Evolutionary conservation across 2,888 invertebrate genomes (phyloP), one percentile per base, ranked within the genome.

Genomic region (Lottia gigantea): DNA sequence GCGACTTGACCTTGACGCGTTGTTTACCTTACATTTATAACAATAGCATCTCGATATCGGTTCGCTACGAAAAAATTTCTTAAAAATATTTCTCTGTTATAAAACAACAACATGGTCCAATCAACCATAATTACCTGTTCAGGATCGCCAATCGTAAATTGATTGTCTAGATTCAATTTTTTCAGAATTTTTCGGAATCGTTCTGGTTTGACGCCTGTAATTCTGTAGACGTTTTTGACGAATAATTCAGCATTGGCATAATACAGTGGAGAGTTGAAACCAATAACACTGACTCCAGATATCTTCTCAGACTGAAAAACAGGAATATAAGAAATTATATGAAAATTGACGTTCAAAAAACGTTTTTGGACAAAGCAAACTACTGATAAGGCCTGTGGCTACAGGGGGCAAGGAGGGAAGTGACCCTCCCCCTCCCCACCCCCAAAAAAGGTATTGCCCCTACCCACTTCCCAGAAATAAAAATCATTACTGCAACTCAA

Each of bases 241-340:
- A 90, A 90, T 63, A 86, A 74, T 64, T 90, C 89, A 1, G 86
- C 87, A 74, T 90, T 90, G 7, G 90, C 89, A 81, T 87, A 90
- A 69, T 90, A 88, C 8, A 90, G 79, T 6, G 90, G 89, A 15
- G 89, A 85, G 69, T 89, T 88, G 79, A 89, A 89, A 7, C 89
- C 86, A 74, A 90, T 87, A 16, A 90, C 86, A 71, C 88, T 87
- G 16, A 89, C 85, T 8, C 88, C 88, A 65, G 83, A 77, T 31
- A 84, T 71, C n/a, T 83, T 78, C 46, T 80, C 78, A 0, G 83
- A 83, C 86, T 86, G 75, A 0, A 74, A n/a, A 75, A 23, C 68
- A 26, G 67, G 15, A 26, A 25, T 64, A 31, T 15, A 19, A 49
- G 25, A 6, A 23, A 12, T 66, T 62, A 11, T 25, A 14, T 11